Evolutionary conservation across 1,140 invertebrate genomes (phyloP).

Genomic region (Ostrea denselamellosa): DNA sequence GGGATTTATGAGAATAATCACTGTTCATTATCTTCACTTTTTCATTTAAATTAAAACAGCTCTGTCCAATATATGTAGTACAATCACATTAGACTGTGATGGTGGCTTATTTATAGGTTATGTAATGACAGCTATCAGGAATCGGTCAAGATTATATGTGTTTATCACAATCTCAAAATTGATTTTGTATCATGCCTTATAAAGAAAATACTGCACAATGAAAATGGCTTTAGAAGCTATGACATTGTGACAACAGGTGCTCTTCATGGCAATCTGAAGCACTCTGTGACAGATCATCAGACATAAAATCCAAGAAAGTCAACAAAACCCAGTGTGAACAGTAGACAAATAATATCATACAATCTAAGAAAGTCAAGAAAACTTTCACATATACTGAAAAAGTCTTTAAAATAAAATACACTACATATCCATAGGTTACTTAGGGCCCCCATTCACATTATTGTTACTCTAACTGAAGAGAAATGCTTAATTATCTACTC

Average conservation of each 20-base stretch:
- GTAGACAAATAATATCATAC: neutral
- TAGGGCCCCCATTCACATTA: neutral
- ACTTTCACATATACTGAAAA: neutral
- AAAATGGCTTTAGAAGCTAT: neutral
- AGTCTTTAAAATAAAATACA: neutral
- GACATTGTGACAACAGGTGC: neutral
- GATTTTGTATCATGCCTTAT: neutral
- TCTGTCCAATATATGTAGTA: no score
- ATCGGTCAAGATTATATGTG: neutral
- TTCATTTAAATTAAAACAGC: no score
- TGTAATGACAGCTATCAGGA: no score
- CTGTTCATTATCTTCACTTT: no score
- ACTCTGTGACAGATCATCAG: neutral
- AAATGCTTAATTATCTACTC: no score
- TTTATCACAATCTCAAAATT: neutral
- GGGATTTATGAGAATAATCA: no score
- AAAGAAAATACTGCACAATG: conserved; percentile 19
- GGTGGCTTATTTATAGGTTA: no score
- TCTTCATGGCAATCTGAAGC: neutral
- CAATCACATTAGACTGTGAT: no score
- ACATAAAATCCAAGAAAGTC: neutral
- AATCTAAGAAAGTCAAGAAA: neutral
- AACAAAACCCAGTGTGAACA: no score
- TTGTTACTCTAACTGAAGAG: neutral
- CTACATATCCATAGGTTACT: neutral